These are phyloP conservation scores for Oreochromis aureus DNA, from an alignment of 2,113 vertebrate genomes.

Conservation along the genomic window DNA sequence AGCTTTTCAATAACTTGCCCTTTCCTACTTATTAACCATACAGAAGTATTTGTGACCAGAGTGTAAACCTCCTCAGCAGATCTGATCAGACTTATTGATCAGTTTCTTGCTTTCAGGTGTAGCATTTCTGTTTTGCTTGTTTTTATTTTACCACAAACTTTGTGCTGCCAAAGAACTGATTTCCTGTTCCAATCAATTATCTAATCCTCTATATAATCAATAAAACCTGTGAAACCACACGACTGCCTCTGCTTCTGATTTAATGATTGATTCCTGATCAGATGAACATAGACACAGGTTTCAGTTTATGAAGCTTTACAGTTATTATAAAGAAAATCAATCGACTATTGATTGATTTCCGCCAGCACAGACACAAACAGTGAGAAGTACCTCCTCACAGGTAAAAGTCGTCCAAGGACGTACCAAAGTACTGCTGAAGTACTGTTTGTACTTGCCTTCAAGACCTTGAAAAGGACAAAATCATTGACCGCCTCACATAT, in stretches of 20 bases:
- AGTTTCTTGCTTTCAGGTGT: not conserved
- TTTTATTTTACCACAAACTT: not conserved
- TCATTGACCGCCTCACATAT: too few species aligned
- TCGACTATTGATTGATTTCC: not conserved
- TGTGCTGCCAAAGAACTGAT: constrained; percentile 38
- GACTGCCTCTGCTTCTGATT: not conserved
- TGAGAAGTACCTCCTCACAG: not conserved
- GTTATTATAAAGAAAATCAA: not conserved
- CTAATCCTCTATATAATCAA: not conserved
- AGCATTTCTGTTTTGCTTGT: not conserved
- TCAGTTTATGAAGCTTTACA: not conserved
- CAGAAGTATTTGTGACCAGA: not conserved
- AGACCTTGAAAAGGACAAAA: too few species aligned
- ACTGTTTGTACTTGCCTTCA: not conserved
- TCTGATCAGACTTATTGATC: not conserved
- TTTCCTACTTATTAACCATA: not conserved
- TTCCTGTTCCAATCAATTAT: not conserved
- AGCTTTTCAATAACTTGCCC: not conserved
- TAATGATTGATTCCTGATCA: not conserved
- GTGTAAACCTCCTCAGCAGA: not conserved
- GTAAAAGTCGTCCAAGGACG: not conserved
- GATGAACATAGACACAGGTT: not conserved
- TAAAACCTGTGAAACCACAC: not conserved
- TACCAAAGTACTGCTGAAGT: not conserved
- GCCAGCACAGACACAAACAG: not conserved